Base-by-base conservation (phyloP, 2,113 vertebrate genomes). In the Melanostigma gelatinosum region DNA sequence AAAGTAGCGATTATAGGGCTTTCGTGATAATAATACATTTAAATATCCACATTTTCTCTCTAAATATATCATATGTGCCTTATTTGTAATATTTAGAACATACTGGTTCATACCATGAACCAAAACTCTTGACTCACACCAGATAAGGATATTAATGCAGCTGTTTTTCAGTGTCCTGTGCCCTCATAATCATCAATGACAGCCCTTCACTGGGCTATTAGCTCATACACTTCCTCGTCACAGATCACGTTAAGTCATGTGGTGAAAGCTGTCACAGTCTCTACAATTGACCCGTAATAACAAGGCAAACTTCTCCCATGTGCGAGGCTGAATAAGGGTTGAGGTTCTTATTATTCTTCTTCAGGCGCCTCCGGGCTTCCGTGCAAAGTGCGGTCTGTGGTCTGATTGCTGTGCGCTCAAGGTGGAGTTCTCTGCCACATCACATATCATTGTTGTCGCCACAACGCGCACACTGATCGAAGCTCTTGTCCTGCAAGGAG, bases 351-450 rank as follows among this genome's bases (percentile, higher is more conserved):
- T 11, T 42, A 2, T 12, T 50, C 18, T 20, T 20, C 18, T 6
- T 20, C 40, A 29, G 54, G 13, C 64, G 27, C n/a, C 24, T 52
- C 9, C 2, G 22, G 29, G 27, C 40, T 46, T 6, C 64, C 4
- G 16, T 11, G 20, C 32, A 63, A 46, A 54, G 69, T 79, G 52
- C 48, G 24, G 24, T 24, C 48, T 64, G 38, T 13, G 68, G 27
- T 52, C 64, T 20, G 65, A 9, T n/a, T 12, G 46, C 27, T 52
- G 27, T 60, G 55, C 69, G 70, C 61, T 82, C 55, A 40, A 79
- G 80, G 73, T 85, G 84, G 72, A 71, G 77, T 74, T 83, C 68
- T 75, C 4, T 27, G 72, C 68, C 58, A 61, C 73, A 83, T 74
- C 84, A 52, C 71, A 46, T 76, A 40, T 29, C 9, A 55, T 24